Evolutionary conservation across 2,113 vertebrate genomes (phyloP).

Genomic region (Poeciliopsis retropinna): DNA sequence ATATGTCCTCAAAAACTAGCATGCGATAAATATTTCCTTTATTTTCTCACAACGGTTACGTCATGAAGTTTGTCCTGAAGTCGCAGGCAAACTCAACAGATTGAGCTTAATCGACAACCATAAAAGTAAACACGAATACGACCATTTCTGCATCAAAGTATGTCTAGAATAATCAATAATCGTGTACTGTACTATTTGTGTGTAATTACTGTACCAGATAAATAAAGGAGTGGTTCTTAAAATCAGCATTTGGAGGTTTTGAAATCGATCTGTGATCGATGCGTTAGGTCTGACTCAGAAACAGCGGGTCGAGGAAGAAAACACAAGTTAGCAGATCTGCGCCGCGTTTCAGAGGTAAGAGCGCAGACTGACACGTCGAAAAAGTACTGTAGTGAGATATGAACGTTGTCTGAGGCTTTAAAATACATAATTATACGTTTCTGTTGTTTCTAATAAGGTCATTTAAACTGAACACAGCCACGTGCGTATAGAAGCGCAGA

Average conservation of each 20-base stretch:
- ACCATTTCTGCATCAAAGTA: not conserved
- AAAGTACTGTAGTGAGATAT: fast-evolving
- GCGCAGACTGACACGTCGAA: not conserved
- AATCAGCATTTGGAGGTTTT: not conserved
- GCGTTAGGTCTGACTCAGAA: slow-evolving; percentile 44
- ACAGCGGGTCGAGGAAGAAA: not conserved
- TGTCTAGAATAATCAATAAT: too few relatives aligned
- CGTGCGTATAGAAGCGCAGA: slow-evolving; percentile 38
- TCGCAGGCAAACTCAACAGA: slow-evolving; percentile 69
- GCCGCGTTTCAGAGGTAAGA: slow-evolving; percentile 56
- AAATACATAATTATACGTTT: fast-evolving
- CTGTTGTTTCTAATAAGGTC: fast-evolving
- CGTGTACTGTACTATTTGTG: not conserved
- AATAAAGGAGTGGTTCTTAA: not conserved
- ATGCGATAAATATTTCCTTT: not conserved
- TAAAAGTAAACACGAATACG: not conserved
- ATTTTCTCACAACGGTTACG: not conserved
- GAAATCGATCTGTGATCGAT: slow-evolving; percentile 11
- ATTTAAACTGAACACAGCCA: slow-evolving; percentile 26
- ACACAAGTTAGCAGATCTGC: not conserved
- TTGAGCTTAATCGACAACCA: not conserved
- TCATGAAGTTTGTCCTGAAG: not conserved
- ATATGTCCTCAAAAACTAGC: not conserved
- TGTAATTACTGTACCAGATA: too few relatives aligned
- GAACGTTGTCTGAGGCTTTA: fast-evolving